phyloP scores from a whole-genome alignment of 2,113 vertebrate species.

The Nymphicus hollandicus region DNA sequence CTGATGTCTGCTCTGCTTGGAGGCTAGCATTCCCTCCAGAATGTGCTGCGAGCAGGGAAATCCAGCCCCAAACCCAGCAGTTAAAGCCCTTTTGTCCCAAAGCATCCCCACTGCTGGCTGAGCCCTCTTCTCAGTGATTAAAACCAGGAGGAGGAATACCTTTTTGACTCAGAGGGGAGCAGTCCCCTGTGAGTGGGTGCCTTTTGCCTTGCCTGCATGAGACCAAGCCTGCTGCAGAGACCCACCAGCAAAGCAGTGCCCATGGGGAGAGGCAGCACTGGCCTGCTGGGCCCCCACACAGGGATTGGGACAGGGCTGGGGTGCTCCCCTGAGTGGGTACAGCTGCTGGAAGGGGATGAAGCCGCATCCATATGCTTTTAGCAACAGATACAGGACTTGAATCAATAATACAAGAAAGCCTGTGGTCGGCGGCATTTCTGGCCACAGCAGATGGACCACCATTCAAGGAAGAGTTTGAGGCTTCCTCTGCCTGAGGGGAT shows the following conservation, averaged over 20 bases:
- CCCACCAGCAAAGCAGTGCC: not conserved
- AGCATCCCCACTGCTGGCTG: not conserved
- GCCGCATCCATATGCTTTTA: constrained; percentile 27
- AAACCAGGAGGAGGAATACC: rapidly evolving
- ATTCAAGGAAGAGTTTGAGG: constrained; percentile 67
- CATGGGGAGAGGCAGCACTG: not conserved
- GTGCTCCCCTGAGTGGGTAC: not conserved
- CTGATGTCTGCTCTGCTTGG: not conserved
- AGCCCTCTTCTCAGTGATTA: not conserved
- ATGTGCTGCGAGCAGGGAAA: rapidly evolving
- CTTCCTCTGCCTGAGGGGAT: constrained; percentile 68
- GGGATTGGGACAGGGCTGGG: not conserved
- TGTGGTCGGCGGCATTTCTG: constrained; percentile 48
- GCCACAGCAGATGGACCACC: constrained; percentile 71
- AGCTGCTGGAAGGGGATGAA: constrained; percentile 33
- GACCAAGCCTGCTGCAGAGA: not conserved
- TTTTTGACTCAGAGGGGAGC: not conserved
- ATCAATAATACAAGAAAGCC: constrained; percentile 66
- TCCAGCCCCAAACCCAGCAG: not conserved
- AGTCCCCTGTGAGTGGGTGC: not conserved
- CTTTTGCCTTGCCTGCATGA: not conserved
- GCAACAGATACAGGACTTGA: constrained; percentile 58
- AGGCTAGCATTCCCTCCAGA: not conserved
- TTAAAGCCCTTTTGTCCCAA: not conserved
- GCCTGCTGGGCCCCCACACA: not conserved